Conservation (phyloP, 2,797 vertebrate genomes). For the Acanthiza pusilla region DNA sequence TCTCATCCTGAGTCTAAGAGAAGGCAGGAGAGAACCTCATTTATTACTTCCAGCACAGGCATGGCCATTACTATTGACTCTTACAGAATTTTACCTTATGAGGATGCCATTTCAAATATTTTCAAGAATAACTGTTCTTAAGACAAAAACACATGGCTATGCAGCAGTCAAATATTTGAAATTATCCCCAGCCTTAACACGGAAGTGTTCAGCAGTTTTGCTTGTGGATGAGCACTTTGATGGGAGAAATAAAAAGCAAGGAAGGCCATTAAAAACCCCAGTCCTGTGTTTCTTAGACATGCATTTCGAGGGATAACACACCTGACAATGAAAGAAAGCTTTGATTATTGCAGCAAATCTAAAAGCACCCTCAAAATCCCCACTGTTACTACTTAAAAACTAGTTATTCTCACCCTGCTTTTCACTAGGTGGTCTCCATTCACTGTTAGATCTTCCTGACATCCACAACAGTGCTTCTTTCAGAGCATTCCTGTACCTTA, state of each 20-base stretch:
- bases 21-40: not conserved
- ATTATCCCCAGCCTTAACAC: not conserved
- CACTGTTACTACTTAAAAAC: not conserved
- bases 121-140: not conserved
- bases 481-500: not conserved
- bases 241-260: not conserved
- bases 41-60: not conserved
- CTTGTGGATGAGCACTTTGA: not conserved
- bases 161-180: not conserved
- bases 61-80: not conserved
- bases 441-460: not conserved
- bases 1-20: not conserved
- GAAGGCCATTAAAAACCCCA: not conserved
- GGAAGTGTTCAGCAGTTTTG: not conserved
- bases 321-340: not conserved
- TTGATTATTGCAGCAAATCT: not conserved
- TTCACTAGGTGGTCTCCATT: not conserved
- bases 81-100: not conserved
- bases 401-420: not conserved
- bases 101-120: not conserved
- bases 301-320: not conserved
- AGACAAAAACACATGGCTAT: not conserved
- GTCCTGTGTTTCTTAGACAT: not conserved
- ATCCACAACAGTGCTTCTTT: not conserved
- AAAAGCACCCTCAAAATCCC: not conserved